Conservation (phyloP, 2,797 vertebrate genomes). For the Liasis olivaceus region DNA sequence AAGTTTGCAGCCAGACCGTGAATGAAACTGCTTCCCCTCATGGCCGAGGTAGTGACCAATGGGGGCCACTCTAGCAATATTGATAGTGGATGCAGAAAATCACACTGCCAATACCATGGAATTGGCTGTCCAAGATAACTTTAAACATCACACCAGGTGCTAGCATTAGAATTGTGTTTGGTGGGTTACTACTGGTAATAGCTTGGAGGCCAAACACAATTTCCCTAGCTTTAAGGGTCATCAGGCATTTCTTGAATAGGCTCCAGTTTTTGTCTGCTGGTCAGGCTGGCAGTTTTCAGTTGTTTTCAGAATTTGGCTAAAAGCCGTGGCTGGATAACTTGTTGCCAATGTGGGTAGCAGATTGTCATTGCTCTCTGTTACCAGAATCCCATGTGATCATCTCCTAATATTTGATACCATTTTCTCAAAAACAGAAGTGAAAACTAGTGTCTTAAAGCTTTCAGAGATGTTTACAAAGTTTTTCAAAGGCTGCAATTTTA, state of each 20-base stretch:
- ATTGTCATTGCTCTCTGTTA: not conserved
- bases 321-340: not conserved
- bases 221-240: not conserved
- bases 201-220: not conserved
- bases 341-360: not conserved
- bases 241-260: not conserved
- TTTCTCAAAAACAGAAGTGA: not conserved
- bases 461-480: not conserved
- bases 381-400: no score
- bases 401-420: not conserved
- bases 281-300: not conserved
- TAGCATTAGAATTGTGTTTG: not conserved
- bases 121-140: not conserved
- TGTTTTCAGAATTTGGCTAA: not conserved
- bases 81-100: rapidly evolving
- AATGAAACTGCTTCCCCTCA: no score
- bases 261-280: no score
- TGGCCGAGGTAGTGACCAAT: not conserved
- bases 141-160: not conserved
- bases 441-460: not conserved
- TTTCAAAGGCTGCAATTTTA: not conserved
- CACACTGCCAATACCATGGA: constrained; percentile 12
- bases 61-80: not conserved
- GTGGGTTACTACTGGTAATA: not conserved
- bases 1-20: not conserved